Conservation (phyloP, 37 sponge, comb jelly and placozoan genomes). For the Cliona cf. orientalis region DNA sequence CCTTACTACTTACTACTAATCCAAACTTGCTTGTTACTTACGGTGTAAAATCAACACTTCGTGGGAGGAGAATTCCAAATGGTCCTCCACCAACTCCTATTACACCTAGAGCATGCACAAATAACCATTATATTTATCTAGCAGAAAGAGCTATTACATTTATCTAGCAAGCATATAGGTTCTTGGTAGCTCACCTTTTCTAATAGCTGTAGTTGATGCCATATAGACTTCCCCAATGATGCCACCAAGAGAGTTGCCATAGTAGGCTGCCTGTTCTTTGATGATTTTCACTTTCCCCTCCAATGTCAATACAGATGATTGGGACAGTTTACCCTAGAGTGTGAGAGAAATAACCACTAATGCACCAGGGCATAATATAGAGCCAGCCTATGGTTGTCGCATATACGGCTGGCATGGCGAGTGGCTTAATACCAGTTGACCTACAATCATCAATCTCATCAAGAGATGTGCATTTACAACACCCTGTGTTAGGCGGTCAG, state of each 20-base stretch:
- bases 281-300: slow-evolving; percentile 33
- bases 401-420: not conserved
- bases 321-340: not conserved
- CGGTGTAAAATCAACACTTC: slow-evolving; percentile 63
- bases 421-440: not conserved
- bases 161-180: not conserved
- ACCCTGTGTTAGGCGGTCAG: slow-evolving; percentile 79
- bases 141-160: not conserved
- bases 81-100: slow-evolving; percentile 86
- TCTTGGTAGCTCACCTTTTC: slow-evolving; percentile 44
- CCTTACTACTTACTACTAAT: too few species aligned
- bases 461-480: slow-evolving; percentile 69
- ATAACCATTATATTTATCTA: too few species aligned
- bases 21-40: not conserved
- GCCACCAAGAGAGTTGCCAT: slow-evolving; percentile 86
- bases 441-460: slow-evolving; percentile 74
- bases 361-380: not conserved
- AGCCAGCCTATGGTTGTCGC: not conserved
- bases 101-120: slow-evolving; percentile 35
- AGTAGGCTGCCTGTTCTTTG: slow-evolving; percentile 41
- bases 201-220: slow-evolving; percentile 70
- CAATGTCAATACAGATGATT: slow-evolving; percentile 22
- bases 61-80: slow-evolving; percentile 69
- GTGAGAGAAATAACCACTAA: not conserved
- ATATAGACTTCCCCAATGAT: slow-evolving; percentile 82